These are phyloP conservation scores for Gymnothorax javanicus DNA, from an alignment of 2,797 vertebrate genomes.

Conservation along the genomic window DNA sequence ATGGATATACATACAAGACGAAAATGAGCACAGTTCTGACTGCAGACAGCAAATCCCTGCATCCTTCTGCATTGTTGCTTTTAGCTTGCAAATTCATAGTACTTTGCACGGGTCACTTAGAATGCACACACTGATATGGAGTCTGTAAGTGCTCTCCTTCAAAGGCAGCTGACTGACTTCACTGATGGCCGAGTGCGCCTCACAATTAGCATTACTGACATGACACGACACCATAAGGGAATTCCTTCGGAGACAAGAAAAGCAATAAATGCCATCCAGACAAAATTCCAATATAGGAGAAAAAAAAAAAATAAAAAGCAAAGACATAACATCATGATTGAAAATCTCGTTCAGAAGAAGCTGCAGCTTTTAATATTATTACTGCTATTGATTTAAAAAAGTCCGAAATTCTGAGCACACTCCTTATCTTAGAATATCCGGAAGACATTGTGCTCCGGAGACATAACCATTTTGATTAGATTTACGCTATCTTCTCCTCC, in stretches of 20 bases:
- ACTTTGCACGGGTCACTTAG: background rate
- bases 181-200: background rate
- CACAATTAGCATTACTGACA: background rate
- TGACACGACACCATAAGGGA: background rate
- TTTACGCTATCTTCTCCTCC: background rate
- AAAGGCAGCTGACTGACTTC: background rate
- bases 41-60: background rate
- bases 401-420: background rate
- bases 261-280: background rate
- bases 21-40: background rate
- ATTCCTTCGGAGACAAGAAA: background rate
- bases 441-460: background rate
- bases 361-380: background rate
- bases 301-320: background rate
- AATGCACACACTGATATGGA: background rate
- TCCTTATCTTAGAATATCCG: background rate
- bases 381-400: background rate
- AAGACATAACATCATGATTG: background rate
- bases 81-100: background rate
- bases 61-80: background rate
- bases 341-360: background rate
- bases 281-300: background rate
- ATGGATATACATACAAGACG: background rate
- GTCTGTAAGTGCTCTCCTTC: background rate
- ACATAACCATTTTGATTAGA: background rate